Evolutionary conservation across 2,113 vertebrate species (phyloP).

Genomic region (Furnarius figulus): DNA sequence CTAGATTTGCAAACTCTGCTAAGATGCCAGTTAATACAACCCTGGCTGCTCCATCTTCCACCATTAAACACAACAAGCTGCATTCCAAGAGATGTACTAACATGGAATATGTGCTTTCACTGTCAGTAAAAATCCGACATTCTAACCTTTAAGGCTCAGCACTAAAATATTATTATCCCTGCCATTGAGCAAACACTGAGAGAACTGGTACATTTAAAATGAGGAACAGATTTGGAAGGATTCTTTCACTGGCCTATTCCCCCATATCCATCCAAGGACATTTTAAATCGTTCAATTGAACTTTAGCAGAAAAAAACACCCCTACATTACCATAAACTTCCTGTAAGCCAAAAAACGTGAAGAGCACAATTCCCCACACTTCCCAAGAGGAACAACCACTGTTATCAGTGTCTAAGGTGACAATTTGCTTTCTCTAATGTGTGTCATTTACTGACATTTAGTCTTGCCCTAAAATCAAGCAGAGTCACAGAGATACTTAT

Average conservation of each 20-base stretch:
- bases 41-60: neutral
- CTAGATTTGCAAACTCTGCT: neutral
- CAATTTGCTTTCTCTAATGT: neutral
- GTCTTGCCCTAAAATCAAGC: neutral
- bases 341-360: neutral
- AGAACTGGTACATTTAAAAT: neutral
- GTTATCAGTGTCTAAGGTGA: neutral
- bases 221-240: neutral
- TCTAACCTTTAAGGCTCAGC: neutral
- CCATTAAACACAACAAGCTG: neutral
- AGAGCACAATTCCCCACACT: neutral
- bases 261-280: neutral
- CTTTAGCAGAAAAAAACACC: neutral
- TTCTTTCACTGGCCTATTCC: neutral
- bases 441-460: neutral
- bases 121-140: neutral
- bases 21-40: neutral
- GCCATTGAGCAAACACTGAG: neutral
- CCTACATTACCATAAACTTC: neutral
- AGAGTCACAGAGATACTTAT: neutral
- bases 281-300: neutral
- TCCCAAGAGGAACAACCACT: neutral
- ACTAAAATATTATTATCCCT: neutral
- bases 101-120: neutral
- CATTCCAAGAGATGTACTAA: neutral